Conservation (phyloP, 2,888 invertebrate species). For the Trichopria drosophilae region DNA sequence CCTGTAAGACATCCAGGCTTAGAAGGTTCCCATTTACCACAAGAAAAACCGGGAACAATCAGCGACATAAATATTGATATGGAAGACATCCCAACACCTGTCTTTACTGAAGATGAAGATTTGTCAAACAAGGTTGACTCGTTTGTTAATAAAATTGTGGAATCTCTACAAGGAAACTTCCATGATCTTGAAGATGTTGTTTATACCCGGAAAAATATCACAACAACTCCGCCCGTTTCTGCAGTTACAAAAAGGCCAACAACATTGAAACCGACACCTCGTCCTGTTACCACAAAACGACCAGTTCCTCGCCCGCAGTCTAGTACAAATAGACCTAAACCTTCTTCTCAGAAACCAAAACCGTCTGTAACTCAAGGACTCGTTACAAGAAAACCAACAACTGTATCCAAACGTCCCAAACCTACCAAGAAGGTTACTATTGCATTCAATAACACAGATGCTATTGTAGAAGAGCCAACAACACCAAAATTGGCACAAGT, state of each 20-base stretch:
- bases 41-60: constrained; percentile 54
- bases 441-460: constrained; percentile 39
- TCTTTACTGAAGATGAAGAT: constrained; percentile 75
- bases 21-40: constrained; percentile 61
- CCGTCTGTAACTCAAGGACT: constrained; percentile 37
- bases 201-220: constrained; percentile 60
- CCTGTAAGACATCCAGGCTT: constrained; percentile 83
- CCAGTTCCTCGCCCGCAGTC: constrained; percentile 50
- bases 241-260: constrained; percentile 42
- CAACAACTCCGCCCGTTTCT: constrained; percentile 37
- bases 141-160: constrained; percentile 81
- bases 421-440: constrained; percentile 58
- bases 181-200: constrained; percentile 79
- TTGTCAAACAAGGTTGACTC: constrained; percentile 79
- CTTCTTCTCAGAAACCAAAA: constrained; percentile 44
- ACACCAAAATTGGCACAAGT: constrained; percentile 20
- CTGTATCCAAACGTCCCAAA: constrained; percentile 49
- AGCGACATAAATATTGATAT: constrained; percentile 58
- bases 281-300: constrained; percentile 37
- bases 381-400: constrained; percentile 41
- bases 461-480: constrained; percentile 31
- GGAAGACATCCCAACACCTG: constrained; percentile 73
- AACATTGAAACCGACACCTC: constrained; percentile 33
- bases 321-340: constrained; percentile 45
- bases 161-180: constrained; percentile 81